Conservation (phyloP, 35 echinoderm and acorn worm genomes). For the Chiridota heheva region DNA sequence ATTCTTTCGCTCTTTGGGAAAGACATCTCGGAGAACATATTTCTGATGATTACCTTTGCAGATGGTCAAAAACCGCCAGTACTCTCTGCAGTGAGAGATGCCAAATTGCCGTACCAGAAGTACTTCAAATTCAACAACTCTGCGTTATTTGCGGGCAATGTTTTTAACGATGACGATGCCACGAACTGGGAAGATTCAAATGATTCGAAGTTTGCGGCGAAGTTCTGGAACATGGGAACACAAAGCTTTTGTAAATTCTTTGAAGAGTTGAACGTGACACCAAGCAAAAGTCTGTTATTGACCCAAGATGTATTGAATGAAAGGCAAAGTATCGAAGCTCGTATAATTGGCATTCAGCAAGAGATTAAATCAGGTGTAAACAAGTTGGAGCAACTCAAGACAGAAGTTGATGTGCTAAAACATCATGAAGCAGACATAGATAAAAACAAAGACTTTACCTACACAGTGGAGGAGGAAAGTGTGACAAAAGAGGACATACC, state of each 20-base stretch:
- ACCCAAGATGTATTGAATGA: slow-evolving; percentile 30
- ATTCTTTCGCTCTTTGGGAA: slow-evolving; percentile 27
- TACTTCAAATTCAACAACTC: slow-evolving; percentile 50
- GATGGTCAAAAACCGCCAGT: slow-evolving; percentile 42
- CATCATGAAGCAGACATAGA: slow-evolving; percentile 15
- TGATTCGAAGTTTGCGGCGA: background rate
- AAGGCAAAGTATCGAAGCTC: slow-evolving; percentile 8
- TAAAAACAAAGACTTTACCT: slow-evolving; percentile 16
- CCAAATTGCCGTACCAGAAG: background rate
- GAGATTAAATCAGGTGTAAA: background rate
- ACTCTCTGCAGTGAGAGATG: background rate
- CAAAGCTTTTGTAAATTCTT: slow-evolving; percentile 16
- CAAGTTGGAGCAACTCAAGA: slow-evolving; percentile 18
- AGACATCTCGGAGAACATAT: slow-evolving; percentile 29
- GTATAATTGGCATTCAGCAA: background rate
- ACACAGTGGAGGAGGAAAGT: background rate
- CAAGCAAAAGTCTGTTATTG: slow-evolving; percentile 18
- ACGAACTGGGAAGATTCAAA: background rate
- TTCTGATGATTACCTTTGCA: background rate
- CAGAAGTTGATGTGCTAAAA: background rate
- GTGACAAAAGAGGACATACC: background rate
- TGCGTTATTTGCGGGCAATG: slow-evolving; percentile 14
- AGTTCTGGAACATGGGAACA: slow-evolving; percentile 9
- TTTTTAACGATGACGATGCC: background rate
- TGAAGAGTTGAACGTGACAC: background rate